phyloP scores from a whole-genome alignment of 2,797 vertebrate genomes.

The Leucoraja ocellata region DNA sequence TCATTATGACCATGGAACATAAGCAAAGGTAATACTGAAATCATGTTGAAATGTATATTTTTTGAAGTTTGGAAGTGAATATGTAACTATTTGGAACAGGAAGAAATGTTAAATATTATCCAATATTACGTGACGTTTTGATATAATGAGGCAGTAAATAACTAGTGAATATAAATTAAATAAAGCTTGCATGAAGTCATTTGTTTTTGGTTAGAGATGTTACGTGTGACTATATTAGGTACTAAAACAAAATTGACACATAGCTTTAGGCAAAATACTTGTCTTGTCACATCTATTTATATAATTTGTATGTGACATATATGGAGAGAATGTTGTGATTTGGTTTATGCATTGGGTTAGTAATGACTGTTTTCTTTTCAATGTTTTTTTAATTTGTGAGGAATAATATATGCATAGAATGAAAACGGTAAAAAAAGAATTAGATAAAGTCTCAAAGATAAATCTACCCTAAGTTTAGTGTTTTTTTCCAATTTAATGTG shows the following conservation, averaged over 20 bases:
- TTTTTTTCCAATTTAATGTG: background rate
- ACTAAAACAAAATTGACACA: background rate
- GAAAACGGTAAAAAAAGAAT: background rate
- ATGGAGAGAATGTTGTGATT: background rate
- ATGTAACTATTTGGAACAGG: background rate
- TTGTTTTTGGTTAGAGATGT: too few species aligned
- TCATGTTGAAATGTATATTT: background rate
- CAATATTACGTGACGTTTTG: background rate
- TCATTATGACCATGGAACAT: slow-evolving; percentile 78
- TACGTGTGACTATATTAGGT: background rate
- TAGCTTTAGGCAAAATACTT: background rate
- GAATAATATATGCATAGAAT: background rate
- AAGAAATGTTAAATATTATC: background rate
- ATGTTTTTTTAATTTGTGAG: background rate
- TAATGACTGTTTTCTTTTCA: background rate
- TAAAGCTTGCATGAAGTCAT: background rate
- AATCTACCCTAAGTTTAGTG: background rate
- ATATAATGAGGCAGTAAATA: background rate
- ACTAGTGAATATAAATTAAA: background rate
- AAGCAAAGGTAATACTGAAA: slow-evolving; percentile 71
- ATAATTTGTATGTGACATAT: background rate
- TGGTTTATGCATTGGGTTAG: background rate
- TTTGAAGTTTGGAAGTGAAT: slow-evolving; percentile 4
- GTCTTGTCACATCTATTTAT: background rate
- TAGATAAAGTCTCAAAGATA: background rate